phyloP scores from a whole-genome alignment of 2,888 invertebrate species.

The Limenitis camilla region DNA sequence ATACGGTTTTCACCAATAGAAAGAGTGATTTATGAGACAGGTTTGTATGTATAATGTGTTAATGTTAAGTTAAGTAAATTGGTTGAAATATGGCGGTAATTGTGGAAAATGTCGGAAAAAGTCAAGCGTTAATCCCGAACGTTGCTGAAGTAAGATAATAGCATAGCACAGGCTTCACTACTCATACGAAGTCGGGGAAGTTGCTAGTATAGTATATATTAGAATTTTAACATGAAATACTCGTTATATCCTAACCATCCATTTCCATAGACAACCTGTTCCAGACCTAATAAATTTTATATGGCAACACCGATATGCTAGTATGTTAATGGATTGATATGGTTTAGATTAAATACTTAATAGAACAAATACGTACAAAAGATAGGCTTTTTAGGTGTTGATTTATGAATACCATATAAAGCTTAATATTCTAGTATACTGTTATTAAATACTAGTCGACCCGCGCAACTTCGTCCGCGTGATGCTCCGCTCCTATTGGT shows the following conservation, averaged over 20 bases:
- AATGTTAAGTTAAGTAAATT: too few relatives aligned
- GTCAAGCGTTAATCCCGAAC: too few relatives aligned
- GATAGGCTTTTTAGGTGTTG: constrained; percentile 1
- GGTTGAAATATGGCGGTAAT: too few relatives aligned
- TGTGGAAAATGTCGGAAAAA: too few relatives aligned
- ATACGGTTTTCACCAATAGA: too few relatives aligned
- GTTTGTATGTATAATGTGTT: too few relatives aligned
- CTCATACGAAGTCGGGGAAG: background rate
- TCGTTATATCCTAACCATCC: background rate
- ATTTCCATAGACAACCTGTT: constrained; percentile 1
- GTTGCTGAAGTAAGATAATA: too few relatives aligned
- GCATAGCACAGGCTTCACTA: background rate
- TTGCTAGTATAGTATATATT: background rate
- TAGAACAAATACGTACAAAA: background rate
- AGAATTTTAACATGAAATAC: background rate
- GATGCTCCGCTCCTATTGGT: too few relatives aligned
- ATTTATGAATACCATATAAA: background rate
- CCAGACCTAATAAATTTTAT: constrained; percentile 10
- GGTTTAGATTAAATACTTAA: constrained; percentile 10
- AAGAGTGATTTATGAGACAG: too few relatives aligned
- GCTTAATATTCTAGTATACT: too few relatives aligned
- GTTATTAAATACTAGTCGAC: too few relatives aligned
- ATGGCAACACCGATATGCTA: constrained; percentile 13
- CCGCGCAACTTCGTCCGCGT: too few relatives aligned
- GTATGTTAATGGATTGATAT: constrained; percentile 2